A percentile compares a stretch with the other conserved stretches of the same genome.
These are phyloP conservation scores for Chlorops oryzae DNA, from an alignment of 1,140 invertebrate genomes.

Conservation along the genomic window DNA sequence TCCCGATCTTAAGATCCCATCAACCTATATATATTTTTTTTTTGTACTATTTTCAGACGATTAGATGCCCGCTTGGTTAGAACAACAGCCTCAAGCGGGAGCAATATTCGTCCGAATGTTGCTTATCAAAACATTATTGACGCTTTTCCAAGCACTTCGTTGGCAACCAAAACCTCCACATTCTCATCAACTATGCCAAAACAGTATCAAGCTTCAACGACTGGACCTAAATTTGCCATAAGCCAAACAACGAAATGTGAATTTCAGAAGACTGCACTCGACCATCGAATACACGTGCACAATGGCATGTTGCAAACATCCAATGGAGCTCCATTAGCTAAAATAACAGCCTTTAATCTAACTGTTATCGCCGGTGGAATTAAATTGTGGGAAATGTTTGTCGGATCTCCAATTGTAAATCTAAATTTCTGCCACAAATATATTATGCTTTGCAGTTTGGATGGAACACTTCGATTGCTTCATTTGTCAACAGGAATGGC, in stretches of 20 bases:
- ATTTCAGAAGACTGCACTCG: constrained; percentile 29
- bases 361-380: background rate
- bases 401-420: constrained; percentile 38
- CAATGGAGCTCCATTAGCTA: constrained; percentile 34
- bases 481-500: constrained; percentile 32
- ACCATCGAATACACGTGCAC: constrained; percentile 35
- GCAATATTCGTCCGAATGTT: constrained; percentile 4
- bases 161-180: background rate
- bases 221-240: constrained; percentile 29
- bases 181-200: background rate
- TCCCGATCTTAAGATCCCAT: background rate
- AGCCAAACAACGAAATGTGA: constrained; percentile 31
- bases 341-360: constrained; percentile 23
- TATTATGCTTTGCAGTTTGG: constrained; percentile 38
- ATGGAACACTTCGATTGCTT: constrained; percentile 38
- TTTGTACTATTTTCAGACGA: constrained; percentile 2
- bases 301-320: constrained; percentile 36
- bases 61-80: constrained; percentile 14
- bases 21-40: background rate
- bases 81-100: constrained; percentile 3
- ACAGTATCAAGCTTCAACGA: constrained; percentile 21
- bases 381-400: constrained; percentile 21
- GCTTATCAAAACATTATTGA: too few species aligned
- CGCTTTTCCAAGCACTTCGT: background rate
- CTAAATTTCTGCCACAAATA: constrained; percentile 43